Conservation (phyloP, 1,140 invertebrate species). For the Agraylea sexmaculata region DNA sequence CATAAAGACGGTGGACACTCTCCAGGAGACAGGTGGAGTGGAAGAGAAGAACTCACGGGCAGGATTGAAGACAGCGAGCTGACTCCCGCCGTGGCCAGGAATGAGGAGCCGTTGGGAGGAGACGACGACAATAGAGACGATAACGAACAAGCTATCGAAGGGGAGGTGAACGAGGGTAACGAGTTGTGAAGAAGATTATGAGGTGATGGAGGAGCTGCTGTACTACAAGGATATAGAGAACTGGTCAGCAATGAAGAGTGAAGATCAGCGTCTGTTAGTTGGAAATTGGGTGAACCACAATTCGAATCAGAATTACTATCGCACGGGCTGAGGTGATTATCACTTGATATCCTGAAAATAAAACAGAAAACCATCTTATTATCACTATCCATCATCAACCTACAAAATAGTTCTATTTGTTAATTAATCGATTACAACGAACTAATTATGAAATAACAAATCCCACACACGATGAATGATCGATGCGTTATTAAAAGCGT, state of each 20-base stretch:
- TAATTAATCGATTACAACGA: too few species aligned
- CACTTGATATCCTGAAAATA: slow-evolving; percentile 12
- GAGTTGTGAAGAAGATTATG: not conserved
- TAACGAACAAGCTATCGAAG: slow-evolving; percentile 4
- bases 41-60: slow-evolving; percentile 2
- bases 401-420: too few species aligned
- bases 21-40: not conserved
- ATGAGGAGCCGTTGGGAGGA: slow-evolving; percentile 8
- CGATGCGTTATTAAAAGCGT: too few species aligned
- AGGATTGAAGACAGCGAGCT: slow-evolving; percentile 7
- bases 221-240: too few species aligned
- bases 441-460: too few species aligned
- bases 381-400: too few species aligned
- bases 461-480: too few species aligned
- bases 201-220: too few species aligned
- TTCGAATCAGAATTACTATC: slow-evolving; percentile 11
- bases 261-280: slow-evolving; percentile 7
- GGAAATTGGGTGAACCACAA: slow-evolving; percentile 8
- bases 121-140: slow-evolving; percentile 5
- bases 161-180: not conserved
- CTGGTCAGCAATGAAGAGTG: slow-evolving; percentile 1
- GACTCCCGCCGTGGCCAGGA: too few species aligned
- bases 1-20: slow-evolving; percentile 11
- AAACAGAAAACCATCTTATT: slow-evolving; percentile 2
- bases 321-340: slow-evolving; percentile 11